Percentiles rank a stretch among this genome's conserved stretches.
These are phyloP conservation scores for Drosophila mulleri DNA, from an alignment of 2,888 invertebrate species.

Conservation along the genomic window DNA sequence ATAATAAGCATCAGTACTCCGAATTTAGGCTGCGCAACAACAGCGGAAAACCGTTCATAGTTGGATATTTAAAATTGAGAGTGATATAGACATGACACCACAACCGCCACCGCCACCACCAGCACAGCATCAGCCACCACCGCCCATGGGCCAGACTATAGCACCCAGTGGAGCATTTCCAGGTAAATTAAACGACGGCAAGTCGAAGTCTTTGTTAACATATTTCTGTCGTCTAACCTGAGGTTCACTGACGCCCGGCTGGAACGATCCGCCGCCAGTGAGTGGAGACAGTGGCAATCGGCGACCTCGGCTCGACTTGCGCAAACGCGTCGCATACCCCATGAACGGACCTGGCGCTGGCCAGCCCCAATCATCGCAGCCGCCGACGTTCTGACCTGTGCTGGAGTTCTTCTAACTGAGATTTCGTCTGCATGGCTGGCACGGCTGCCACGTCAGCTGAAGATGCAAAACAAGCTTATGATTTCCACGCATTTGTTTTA, in stretches of 20 bases:
- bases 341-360: constrained; percentile 58
- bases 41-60: constrained; percentile 32
- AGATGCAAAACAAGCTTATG: constrained; percentile 5
- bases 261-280: constrained; percentile 84
- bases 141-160: constrained; percentile 60
- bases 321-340: constrained; percentile 84
- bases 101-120: constrained; percentile 20
- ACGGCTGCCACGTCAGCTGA: background rate
- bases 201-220: too few species aligned
- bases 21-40: constrained; percentile 6
- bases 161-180: constrained; percentile 65
- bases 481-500: constrained; percentile 27
- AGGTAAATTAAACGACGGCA: constrained; percentile 6
- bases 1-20: constrained; percentile 3
- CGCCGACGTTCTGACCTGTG: constrained; percentile 17
- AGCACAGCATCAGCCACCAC: constrained; percentile 46
- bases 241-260: constrained; percentile 84
- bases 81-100: constrained; percentile 35
- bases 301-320: constrained; percentile 82
- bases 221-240: background rate
- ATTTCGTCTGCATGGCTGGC: background rate
- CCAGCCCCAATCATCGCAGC: constrained; percentile 18
- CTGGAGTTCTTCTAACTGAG: background rate
- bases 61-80: background rate
- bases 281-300: constrained; percentile 57